These are phyloP conservation scores for Drepana falcataria DNA, from an alignment of 2,888 invertebrate genomes.

Conservation along the genomic window DNA sequence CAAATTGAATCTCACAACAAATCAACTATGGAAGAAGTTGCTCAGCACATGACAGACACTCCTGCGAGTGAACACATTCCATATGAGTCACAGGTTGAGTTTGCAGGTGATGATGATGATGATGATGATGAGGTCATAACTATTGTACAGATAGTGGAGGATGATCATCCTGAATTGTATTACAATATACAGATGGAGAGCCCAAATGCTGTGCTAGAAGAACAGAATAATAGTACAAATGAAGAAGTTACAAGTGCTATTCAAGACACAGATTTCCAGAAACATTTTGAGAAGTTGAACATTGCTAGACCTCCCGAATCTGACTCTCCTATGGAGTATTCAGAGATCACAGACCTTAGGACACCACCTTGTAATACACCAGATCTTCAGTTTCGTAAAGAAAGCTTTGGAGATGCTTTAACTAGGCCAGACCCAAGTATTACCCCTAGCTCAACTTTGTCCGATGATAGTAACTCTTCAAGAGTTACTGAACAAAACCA, in stretches of 20 bases:
- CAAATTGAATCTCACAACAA: constrained; percentile 7
- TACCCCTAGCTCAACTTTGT: constrained; percentile 66
- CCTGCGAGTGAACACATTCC: constrained; percentile 35
- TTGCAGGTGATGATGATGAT: constrained; percentile 47
- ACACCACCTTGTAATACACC: constrained; percentile 45
- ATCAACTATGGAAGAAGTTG: constrained; percentile 11
- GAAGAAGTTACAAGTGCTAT: constrained; percentile 26
- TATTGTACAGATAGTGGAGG: constrained; percentile 72
- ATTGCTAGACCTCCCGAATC: constrained; percentile 32
- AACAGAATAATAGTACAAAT: constrained; percentile 12
- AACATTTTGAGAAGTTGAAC: constrained; percentile 62
- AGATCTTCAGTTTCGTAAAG: constrained; percentile 45
- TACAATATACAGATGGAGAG: constrained; percentile 63
- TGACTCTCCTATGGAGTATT: constrained; percentile 44
- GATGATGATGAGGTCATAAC: constrained; percentile 76
- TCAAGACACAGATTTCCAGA: constrained; percentile 51
- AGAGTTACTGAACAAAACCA: constrained; percentile 54
- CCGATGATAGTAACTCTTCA: constrained; percentile 71
- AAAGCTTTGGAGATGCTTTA: constrained; percentile 35
- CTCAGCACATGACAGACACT: constrained; percentile 17
- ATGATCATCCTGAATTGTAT: constrained; percentile 63
- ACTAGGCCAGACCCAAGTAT: constrained; percentile 64
- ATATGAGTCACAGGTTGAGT: constrained; percentile 48
- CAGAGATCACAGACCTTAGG: constrained; percentile 35
- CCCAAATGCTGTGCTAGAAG: constrained; percentile 32